Base-by-base conservation (phyloP, 2,888 invertebrate genomes). In the Lasiommata megera region DNA sequence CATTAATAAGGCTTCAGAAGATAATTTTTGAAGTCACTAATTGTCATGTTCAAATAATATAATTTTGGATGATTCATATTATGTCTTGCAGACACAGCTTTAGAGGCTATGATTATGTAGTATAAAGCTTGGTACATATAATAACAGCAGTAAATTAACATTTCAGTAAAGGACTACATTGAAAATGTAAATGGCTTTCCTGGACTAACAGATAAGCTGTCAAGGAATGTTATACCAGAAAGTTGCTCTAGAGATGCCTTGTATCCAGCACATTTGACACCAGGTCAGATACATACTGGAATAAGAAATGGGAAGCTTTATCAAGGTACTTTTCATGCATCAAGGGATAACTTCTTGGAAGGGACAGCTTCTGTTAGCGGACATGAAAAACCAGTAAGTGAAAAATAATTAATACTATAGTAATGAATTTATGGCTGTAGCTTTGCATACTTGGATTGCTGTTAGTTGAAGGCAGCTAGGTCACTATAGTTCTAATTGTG, bases 311-410 rank as follows among this genome's bases (percentile, higher is more conserved):
- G 96, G 0, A 93, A 92, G 65, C 85, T 96, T 5, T 77, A 94
- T 38, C 97, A 96, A 76, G 98, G 98, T 0, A 93, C 94, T 0
- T 97, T 96, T 74, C 92, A 94, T 73, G 96, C 98, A 0, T 98
- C 97, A 0, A 92, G 97, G 52, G 98, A 98, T 73, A 99, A 99
- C 82, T 99, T 96, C 77, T 89, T 98, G 11, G 99, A 99, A 84
- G 99, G 97, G 8, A 94, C 92, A 61, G 97, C 97, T 7, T 94
- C 93, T 77, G 94, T 97, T 1, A 96, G 95, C 72, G 93, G 94
- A 11, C 93, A 93, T 76, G 96, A 97, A 31, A 95, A 96, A 82
- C 92, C 94, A 75, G 96, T 97, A 88, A 92, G 93, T 84, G n/a
- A n/a, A n/a, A n/a, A n/a, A n/a, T n/a, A n/a, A n/a, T n/a, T n/a